Evolutionary conservation across 2,113 vertebrate genomes (phyloP).

Genomic region (Lampris incognitus): DNA sequence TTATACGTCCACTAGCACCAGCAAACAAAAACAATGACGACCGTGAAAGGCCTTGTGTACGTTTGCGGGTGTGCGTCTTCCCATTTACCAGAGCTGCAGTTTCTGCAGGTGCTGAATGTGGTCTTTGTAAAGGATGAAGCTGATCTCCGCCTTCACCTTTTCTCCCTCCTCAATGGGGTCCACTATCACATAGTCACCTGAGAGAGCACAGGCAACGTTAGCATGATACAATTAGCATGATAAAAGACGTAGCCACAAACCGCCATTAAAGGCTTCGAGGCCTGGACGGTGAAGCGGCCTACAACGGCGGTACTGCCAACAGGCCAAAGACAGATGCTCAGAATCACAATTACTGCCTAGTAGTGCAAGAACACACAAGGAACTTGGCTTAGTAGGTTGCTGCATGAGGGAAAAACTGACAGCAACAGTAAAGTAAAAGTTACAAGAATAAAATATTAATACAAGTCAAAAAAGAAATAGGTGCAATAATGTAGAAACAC

Average conservation of each 20-base stretch:
- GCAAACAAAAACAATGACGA: neutral
- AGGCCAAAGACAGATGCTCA: too few relatives aligned
- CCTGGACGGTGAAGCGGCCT: too few relatives aligned
- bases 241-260: neutral
- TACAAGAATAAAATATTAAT: too few relatives aligned
- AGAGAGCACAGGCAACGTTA: conserved; percentile 1
- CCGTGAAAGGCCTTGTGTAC: neutral
- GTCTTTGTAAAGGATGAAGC: conserved; percentile 89
- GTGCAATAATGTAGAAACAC: too few relatives aligned
- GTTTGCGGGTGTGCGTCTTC: neutral
- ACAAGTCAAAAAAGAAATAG: too few relatives aligned
- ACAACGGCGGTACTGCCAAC: too few relatives aligned
- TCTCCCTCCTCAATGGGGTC: conserved; percentile 93
- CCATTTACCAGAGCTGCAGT: conserved; percentile 84
- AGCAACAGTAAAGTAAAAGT: too few relatives aligned
- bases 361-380: too few relatives aligned
- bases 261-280: neutral
- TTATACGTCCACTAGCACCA: too few relatives aligned
- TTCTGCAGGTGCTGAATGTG: conserved; percentile 87
- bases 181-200: conserved; percentile 91
- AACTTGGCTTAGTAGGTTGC: too few relatives aligned
- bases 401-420: too few relatives aligned
- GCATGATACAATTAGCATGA: neutral
- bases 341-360: too few relatives aligned
- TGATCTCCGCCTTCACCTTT: conserved; percentile 93